Evolutionary conservation across 2,113 vertebrate species (phyloP), one percentile per base, ranked within the genome.

Genomic region (Cheilinus undulatus): DNA sequence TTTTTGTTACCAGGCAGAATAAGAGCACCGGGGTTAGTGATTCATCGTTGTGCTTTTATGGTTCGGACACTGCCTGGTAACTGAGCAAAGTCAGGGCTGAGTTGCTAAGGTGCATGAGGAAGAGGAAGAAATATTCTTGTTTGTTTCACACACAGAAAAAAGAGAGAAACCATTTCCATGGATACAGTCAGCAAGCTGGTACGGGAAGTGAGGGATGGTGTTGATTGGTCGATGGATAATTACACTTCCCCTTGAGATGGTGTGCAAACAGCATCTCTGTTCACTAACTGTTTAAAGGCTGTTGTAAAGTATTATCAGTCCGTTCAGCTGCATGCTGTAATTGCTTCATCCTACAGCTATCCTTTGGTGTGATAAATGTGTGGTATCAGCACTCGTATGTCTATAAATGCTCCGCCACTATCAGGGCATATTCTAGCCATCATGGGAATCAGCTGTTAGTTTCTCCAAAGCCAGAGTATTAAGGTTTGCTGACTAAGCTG

Each of bases 111-210:
- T 82, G 61, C 66, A 64, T 72, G 32, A 66, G 69, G 72, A 72
- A 78, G 59, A 69, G 23, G 58, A 74, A 72, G n/a, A 77, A 65
- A 46, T n/a, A 28, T 28, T 43, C 54, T 58, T 86, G 72, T 88
- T 75, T 81, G 43, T 73, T 34, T 34, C 32, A 34, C 32, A 34
- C 8, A 34, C 32, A 34, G 32, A 34, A 7, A 34, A 34, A 11
- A 34, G 32, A 34, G 32, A 34, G 82, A 80, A 89, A 45, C 65
- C 26, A 89, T 92, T 94, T 87, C 94, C 69, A 82, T 92, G 94
- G 94, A 84, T 91, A 92, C 92, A 88, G 89, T 88, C 87, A 84
- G 76, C 79, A 90, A 89, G 90, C 92, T 93, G 87, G 82, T 89
- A 56, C 78, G 93, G 88, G 89, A 92, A 92, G 84, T 83, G 83